Conservation (phyloP, 2,113 vertebrate species). For the Phyllostomus hastatus region DNA sequence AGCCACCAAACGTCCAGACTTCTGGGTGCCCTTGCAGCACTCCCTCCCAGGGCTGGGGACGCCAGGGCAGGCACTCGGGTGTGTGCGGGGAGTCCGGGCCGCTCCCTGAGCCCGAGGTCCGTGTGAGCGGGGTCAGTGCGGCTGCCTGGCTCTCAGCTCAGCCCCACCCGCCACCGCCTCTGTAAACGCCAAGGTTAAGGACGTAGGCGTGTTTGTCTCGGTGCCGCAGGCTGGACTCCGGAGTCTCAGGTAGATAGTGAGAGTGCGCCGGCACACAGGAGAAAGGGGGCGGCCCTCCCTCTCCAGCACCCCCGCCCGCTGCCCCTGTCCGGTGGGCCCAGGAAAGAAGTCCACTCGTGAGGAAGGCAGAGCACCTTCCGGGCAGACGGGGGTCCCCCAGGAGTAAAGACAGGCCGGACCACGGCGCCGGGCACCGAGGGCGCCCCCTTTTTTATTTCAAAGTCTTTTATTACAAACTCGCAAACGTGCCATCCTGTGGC, state of each 20-base stretch:
- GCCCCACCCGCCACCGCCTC: neutral
- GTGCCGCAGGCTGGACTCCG: neutral
- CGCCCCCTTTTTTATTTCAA: too few species aligned
- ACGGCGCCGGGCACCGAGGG: too few species aligned
- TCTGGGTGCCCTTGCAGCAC: neutral
- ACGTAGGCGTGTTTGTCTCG: neutral
- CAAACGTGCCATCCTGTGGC: too few species aligned
- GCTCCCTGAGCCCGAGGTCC: too few species aligned
- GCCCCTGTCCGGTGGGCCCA: neutral
- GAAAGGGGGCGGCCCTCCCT: accelerated
- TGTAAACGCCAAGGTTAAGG: neutral
- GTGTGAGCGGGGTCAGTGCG: neutral
- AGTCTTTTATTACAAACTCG: too few species aligned
- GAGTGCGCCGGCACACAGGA: accelerated
- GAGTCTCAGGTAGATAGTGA: neutral
- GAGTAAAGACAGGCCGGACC: neutral
- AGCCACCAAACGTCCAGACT: neutral
- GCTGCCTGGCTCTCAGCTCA: neutral
- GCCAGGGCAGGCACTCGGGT: too few species aligned
- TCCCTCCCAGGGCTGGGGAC: too few species aligned
- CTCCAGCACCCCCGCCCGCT: neutral
- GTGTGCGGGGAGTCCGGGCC: too few species aligned
- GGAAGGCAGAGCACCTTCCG: neutral
- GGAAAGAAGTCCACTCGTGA: neutral
- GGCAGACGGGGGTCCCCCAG: neutral